A percentile compares a stretch with the other conserved stretches of the same genome.
Evolutionary conservation across 2,797 vertebrate species (phyloP).

Genomic region (Garrulus glandarius): DNA sequence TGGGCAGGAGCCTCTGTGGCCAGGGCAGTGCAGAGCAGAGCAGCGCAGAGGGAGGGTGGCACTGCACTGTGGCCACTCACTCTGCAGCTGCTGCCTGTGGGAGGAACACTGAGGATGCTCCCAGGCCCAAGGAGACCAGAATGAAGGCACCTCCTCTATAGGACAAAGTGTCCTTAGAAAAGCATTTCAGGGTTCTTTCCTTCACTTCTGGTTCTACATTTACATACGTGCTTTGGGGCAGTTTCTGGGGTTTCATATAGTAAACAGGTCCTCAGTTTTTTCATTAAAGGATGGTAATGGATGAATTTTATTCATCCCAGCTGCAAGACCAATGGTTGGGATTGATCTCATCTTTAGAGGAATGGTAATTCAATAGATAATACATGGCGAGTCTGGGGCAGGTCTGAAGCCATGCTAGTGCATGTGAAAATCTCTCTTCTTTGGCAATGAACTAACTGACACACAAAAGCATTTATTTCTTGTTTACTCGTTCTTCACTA

Average conservation of each 20-base stretch:
- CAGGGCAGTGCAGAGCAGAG: background rate
- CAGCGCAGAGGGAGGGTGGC: background rate
- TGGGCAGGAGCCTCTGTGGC: background rate
- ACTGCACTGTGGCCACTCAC: background rate
- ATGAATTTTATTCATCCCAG: background rate
- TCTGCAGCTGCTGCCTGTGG: background rate
- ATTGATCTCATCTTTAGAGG: background rate
- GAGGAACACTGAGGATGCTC: background rate
- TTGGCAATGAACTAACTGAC: background rate
- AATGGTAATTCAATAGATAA: background rate
- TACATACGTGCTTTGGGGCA: background rate
- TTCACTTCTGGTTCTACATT: background rate
- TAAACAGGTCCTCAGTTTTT: background rate
- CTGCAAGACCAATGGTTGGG: background rate
- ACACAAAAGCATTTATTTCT: background rate
- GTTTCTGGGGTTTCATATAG: background rate
- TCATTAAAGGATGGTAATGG: background rate
- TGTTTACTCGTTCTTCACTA: background rate
- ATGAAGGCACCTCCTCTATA: background rate
- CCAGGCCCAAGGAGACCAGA: background rate
- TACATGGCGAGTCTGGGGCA: background rate
- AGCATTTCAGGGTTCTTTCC: background rate
- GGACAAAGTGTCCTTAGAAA: background rate
- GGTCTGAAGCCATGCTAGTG: background rate
- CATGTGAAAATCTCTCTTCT: background rate